Evolutionary conservation across 2,888 invertebrate genomes (phyloP).

Genomic region (Coenonympha glycerion): DNA sequence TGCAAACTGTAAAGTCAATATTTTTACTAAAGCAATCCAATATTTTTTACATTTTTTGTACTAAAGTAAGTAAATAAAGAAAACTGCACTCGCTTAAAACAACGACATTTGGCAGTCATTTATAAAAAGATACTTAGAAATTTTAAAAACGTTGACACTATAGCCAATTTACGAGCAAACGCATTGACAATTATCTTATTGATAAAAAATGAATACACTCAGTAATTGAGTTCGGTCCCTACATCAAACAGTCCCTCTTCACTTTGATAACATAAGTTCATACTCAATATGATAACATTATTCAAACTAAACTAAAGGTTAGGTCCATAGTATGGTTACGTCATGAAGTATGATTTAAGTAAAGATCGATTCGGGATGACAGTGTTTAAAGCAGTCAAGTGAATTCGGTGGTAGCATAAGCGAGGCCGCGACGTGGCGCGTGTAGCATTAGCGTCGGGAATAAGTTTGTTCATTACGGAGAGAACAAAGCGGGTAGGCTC

Average conservation of each 20-base stretch:
- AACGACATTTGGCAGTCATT: too few relatives aligned
- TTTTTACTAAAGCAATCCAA: too few relatives aligned
- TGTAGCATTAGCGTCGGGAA: conserved; percentile 63
- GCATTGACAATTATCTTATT: conserved; percentile 10
- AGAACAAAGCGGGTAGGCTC: conserved; percentile 70
- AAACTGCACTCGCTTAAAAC: too few relatives aligned
- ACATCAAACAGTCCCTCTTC: conserved; percentile 59
- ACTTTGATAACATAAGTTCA: conserved; percentile 59
- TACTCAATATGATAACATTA: conserved; percentile 55
- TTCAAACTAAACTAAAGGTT: conserved; percentile 67
- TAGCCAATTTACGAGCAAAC: too few relatives aligned
- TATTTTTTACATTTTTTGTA: too few relatives aligned
- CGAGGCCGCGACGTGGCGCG: conserved; percentile 38
- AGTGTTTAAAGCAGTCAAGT: conserved; percentile 52
- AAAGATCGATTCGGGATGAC: conserved; percentile 56
- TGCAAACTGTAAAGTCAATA: too few relatives aligned
- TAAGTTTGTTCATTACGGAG: conserved; percentile 74
- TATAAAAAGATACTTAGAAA: too few relatives aligned
- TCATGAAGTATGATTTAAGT: conserved; percentile 41
- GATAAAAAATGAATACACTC: conserved; percentile 33
- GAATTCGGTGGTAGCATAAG: conserved; percentile 55
- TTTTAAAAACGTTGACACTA: too few relatives aligned
- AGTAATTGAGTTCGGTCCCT: conserved; percentile 55
- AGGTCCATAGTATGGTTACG: too few relatives aligned
- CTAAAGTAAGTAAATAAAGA: too few relatives aligned